phyloP scores from a whole-genome alignment of 2,797 vertebrate genomes.

The Poecile montanus region DNA sequence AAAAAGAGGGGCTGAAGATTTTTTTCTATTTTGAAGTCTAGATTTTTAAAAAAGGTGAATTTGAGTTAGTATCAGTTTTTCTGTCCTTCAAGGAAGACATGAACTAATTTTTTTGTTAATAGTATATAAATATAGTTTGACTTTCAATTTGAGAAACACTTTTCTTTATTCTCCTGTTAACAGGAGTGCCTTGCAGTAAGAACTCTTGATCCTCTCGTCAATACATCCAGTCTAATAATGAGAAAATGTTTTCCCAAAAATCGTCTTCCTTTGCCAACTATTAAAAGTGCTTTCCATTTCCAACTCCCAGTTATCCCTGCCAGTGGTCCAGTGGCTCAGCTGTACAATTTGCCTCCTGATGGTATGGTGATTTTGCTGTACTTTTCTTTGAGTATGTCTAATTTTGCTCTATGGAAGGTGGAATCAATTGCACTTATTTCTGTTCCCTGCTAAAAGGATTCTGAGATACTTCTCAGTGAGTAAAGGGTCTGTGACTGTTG shows the following conservation, averaged over 20 bases:
- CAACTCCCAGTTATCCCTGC: constrained; percentile 87
- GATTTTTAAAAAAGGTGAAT: neutral
- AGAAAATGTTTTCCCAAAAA: constrained; percentile 99
- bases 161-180: constrained; percentile 31
- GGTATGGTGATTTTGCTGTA: constrained; percentile 78
- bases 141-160: neutral
- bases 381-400: neutral
- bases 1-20: rapidly evolving
- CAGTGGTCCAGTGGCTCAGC: constrained; percentile 89
- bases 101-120: neutral
- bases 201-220: constrained; percentile 93
- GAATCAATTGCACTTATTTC: neutral
- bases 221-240: constrained; percentile 97
- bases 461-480: neutral
- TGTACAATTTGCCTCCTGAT: constrained; percentile 90
- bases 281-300: constrained; percentile 91
- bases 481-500: neutral
- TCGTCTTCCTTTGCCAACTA: constrained; percentile 93
- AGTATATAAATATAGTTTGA: neutral
- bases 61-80: neutral
- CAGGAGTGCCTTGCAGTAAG: constrained; percentile 95
- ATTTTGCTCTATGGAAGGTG: neutral
- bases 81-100: neutral
- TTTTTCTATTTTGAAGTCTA: neutral
- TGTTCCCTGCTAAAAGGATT: neutral